Percentiles rank a stretch among this genome's conserved stretches.
Evolutionary conservation across 2,888 invertebrate genomes (phyloP).

Genomic region (Acheta domesticus): DNA sequence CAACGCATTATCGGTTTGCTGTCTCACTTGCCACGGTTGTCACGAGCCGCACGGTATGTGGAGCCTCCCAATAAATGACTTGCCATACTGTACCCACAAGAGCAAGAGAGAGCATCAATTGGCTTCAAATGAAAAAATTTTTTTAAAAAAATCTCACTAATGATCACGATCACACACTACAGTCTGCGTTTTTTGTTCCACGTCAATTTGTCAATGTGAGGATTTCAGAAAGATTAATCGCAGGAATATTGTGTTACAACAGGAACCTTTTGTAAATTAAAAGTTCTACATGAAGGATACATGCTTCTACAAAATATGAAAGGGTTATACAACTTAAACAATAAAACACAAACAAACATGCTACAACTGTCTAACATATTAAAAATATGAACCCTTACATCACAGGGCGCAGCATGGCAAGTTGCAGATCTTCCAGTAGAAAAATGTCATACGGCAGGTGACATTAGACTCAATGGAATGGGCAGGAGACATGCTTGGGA

Average conservation of each 20-base stretch:
- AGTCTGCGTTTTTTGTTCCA: no score
- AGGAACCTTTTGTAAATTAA: background rate
- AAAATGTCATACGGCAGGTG: background rate
- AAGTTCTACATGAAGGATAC: background rate
- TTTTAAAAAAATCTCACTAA: background rate
- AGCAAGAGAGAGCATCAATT: no score
- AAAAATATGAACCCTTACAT: conserved; percentile 2
- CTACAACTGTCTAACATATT: background rate
- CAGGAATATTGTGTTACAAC: background rate
- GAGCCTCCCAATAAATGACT: background rate
- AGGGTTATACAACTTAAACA: background rate
- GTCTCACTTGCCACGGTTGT: conserved; percentile 3
- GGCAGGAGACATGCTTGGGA: background rate
- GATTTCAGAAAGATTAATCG: no score
- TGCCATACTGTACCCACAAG: conserved; percentile 7
- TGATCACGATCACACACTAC: background rate
- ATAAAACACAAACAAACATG: background rate
- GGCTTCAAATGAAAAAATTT: background rate
- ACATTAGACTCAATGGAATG: background rate
- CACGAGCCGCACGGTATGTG: background rate
- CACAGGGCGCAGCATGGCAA: conserved; percentile 18
- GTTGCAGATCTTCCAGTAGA: conserved; percentile 9
- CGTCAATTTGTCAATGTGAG: no score
- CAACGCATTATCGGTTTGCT: conserved; percentile 7
- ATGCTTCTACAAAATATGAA: background rate